These are phyloP conservation scores for Aphodius granarius DNA, from an alignment of 2,888 invertebrate genomes.

Conservation along the genomic window DNA sequence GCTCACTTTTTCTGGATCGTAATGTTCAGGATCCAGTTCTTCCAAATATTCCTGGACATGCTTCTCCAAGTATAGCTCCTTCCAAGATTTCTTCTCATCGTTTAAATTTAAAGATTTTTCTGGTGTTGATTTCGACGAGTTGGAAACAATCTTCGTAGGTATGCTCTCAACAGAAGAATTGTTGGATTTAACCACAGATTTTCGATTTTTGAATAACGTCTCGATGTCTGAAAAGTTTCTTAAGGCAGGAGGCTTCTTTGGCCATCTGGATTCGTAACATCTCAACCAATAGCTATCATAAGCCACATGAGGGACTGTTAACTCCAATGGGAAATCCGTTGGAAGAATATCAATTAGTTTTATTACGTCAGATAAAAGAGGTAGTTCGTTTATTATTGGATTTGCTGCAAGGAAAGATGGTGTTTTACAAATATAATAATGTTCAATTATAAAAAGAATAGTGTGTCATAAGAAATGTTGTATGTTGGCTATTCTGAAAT, in stretches of 20 bases:
- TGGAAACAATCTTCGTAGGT: neutral
- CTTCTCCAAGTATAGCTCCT: conserved; percentile 46
- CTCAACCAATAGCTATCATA: conserved; percentile 48
- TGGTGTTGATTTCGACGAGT: neutral
- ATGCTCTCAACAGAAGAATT: neutral
- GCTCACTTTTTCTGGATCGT: conserved; percentile 45
- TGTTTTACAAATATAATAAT: conserved; percentile 10
- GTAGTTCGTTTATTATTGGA: conserved; percentile 42
- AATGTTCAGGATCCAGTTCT: conserved; percentile 46
- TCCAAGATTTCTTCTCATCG: conserved; percentile 41
- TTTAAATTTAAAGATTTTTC: conserved; percentile 10
- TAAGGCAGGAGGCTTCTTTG: conserved; percentile 35
- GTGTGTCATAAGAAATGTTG: too few relatives aligned
- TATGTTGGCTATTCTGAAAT: too few relatives aligned
- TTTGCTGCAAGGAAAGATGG: conserved; percentile 35
- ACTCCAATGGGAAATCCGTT: conserved; percentile 41
- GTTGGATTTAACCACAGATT: conserved; percentile 5
- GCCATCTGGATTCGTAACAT: conserved; percentile 45
- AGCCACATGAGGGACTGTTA: conserved; percentile 43
- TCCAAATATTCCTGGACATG: conserved; percentile 46
- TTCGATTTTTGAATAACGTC: conserved; percentile 6
- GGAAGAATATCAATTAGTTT: conserved; percentile 43
- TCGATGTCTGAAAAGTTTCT: conserved; percentile 25
- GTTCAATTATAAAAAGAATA: too few relatives aligned
- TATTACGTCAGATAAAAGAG: conserved; percentile 40